phyloP scores from a whole-genome alignment of 2,888 invertebrate genomes.

The Melangyna quadrimaculata region DNA sequence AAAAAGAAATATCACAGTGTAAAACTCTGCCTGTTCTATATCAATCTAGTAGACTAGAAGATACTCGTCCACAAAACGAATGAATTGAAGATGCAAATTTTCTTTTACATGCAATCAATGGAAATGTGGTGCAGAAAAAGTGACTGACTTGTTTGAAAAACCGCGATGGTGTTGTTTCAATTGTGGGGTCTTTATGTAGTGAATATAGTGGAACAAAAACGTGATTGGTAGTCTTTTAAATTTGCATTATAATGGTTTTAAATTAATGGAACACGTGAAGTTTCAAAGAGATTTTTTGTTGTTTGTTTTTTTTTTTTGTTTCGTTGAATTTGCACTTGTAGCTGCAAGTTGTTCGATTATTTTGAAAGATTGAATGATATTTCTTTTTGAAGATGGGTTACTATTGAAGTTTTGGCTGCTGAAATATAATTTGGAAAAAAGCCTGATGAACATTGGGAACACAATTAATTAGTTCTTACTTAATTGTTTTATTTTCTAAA shows the following conservation, averaged over 20 bases:
- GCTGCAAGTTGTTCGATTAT: not conserved
- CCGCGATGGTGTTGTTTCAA: conserved; percentile 5
- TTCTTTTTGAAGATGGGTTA: not conserved
- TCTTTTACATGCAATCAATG: conserved; percentile 3
- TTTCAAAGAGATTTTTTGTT: not conserved
- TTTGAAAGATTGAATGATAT: not conserved
- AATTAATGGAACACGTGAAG: conserved; percentile 41
- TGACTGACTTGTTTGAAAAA: too few relatives aligned
- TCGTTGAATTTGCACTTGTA: not conserved
- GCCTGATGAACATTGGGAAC: too few relatives aligned
- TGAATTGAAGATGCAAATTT: conserved; percentile 43
- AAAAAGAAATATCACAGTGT: conserved; percentile 26
- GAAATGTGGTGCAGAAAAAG: not conserved
- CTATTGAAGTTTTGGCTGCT: not conserved
- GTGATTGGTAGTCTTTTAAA: conserved; percentile 43
- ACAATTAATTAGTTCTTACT: too few relatives aligned
- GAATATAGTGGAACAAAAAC: conserved; percentile 20
- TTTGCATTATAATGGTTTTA: conserved; percentile 38
- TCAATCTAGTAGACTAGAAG: not conserved
- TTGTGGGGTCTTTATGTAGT: conserved; percentile 14
- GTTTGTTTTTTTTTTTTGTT: not conserved
- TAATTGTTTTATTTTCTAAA: too few relatives aligned
- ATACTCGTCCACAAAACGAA: too few relatives aligned
- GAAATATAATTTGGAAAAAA: not conserved
- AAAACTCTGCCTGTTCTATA: conserved; percentile 5